phyloP scores from a whole-genome alignment of 2,888 invertebrate species.

The Tetropium fuscum region DNA sequence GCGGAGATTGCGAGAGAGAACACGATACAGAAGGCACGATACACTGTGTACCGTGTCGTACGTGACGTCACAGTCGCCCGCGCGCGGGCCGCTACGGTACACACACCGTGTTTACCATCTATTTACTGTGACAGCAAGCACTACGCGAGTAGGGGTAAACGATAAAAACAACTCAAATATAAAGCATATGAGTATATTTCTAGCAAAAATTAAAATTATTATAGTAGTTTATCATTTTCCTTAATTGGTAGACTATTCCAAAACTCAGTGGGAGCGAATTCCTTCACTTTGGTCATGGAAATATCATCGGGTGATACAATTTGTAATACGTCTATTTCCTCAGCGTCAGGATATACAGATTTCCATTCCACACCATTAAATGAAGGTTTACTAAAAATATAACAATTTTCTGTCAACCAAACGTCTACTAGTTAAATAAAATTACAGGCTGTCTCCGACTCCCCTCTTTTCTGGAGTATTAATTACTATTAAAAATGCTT shows the following conservation, averaged over 20 bases:
- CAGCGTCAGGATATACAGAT: slow-evolving; percentile 35
- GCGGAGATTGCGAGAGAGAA: too few relatives aligned
- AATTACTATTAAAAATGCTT: too few relatives aligned
- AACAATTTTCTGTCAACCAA: background rate
- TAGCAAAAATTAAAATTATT: too few relatives aligned
- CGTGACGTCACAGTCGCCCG: too few relatives aligned
- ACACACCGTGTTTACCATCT: too few relatives aligned
- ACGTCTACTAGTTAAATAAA: background rate
- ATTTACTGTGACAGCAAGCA: too few relatives aligned
- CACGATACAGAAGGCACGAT: too few relatives aligned
- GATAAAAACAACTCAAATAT: background rate
- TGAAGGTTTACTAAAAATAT: slow-evolving; percentile 43
- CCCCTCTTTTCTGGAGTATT: too few relatives aligned
- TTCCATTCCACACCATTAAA: slow-evolving; percentile 43
- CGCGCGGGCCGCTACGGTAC: too few relatives aligned
- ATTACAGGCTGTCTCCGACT: background rate
- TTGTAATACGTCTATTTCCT: slow-evolving; percentile 41
- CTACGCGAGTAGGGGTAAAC: too few relatives aligned
- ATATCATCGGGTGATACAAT: slow-evolving; percentile 42
- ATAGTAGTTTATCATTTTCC: slow-evolving; percentile 43
- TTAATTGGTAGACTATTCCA: slow-evolving; percentile 46
- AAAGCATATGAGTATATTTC: too few relatives aligned
- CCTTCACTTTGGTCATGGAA: slow-evolving; percentile 41
- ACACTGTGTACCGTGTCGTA: too few relatives aligned
- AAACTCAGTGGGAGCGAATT: slow-evolving; percentile 43